Evolutionary conservation across 2,888 invertebrate species (phyloP).

Genomic region (Cacoxenus indagator): DNA sequence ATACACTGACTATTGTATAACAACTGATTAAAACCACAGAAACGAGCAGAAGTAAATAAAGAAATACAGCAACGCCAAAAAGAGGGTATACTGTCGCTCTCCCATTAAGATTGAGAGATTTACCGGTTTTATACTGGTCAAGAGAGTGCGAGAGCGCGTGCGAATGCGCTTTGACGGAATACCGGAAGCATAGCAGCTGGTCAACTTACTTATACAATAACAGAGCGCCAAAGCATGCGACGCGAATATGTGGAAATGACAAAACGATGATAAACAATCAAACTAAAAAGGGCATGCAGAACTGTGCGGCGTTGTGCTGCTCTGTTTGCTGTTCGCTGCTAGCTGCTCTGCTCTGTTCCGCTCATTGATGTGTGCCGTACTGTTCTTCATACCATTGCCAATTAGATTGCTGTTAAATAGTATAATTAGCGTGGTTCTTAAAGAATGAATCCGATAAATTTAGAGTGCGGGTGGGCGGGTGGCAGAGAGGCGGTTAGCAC

Average conservation of each 20-base stretch:
- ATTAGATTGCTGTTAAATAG: slow-evolving; percentile 56
- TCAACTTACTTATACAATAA: neutral
- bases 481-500: neutral
- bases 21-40: neutral
- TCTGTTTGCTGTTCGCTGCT: too few species aligned
- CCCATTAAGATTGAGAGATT: too few species aligned
- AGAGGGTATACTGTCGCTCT: too few species aligned
- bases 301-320: too few species aligned
- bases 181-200: slow-evolving; percentile 47
- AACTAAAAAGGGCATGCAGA: neutral
- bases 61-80: slow-evolving; percentile 44
- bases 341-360: too few species aligned
- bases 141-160: slow-evolving; percentile 24
- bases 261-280: neutral
- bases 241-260: neutral
- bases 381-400: slow-evolving; percentile 39
- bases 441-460: neutral
- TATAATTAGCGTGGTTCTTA: slow-evolving; percentile 47
- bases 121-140: slow-evolving; percentile 39
- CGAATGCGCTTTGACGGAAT: slow-evolving; percentile 37
- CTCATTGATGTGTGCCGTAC: neutral
- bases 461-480: neutral
- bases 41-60: slow-evolving; percentile 27
- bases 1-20: too few species aligned
- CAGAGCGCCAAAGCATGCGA: slow-evolving; percentile 15